A percentile compares a stretch with the other conserved stretches of the same genome.
These are phyloP conservation scores for Narcine bancroftii DNA, from an alignment of 2,113 vertebrate species.

Conservation along the genomic window DNA sequence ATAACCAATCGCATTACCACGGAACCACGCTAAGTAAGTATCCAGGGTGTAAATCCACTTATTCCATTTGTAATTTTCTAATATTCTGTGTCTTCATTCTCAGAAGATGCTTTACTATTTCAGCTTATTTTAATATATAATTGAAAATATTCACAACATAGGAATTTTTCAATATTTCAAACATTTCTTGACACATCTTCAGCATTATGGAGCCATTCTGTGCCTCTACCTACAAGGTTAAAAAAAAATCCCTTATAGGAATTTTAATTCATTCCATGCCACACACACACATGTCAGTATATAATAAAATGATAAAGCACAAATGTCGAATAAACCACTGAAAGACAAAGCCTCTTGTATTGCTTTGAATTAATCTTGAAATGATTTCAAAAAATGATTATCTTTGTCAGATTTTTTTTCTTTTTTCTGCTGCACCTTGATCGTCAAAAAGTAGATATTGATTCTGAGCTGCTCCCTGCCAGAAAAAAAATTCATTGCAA, in stretches of 20 bases:
- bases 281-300: too few relatives aligned
- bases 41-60: too few relatives aligned
- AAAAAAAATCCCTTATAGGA: too few relatives aligned
- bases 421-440: neutral
- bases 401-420: neutral
- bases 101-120: neutral
- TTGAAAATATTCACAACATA: neutral
- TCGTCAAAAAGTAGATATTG: neutral
- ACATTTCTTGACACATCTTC: neutral
- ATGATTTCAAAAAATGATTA: neutral
- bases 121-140: neutral
- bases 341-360: neutral
- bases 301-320: too few relatives aligned
- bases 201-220: neutral
- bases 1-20: neutral
- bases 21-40: neutral
- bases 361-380: neutral
- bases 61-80: neutral
- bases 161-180: neutral
- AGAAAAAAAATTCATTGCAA: too few relatives aligned
- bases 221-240: neutral
- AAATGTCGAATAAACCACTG: too few relatives aligned
- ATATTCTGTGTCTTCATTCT: neutral
- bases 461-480: neutral
- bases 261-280: too few relatives aligned